phyloP scores from a whole-genome alignment of 2,113 vertebrate species.

The Xiphorhynchus elegans region DNA sequence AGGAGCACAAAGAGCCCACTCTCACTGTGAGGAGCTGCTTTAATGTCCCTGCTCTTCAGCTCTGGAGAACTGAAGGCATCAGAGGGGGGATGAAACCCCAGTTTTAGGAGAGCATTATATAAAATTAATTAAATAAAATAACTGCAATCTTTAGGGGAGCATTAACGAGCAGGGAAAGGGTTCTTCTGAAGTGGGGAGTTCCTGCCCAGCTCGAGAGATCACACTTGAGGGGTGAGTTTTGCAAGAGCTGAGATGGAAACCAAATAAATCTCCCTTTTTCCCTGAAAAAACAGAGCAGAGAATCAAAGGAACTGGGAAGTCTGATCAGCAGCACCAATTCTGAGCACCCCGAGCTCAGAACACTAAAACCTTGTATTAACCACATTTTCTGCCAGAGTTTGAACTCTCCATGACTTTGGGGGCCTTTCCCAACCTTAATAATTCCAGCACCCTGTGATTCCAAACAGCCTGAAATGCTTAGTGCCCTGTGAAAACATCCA shows the following conservation, averaged over 20 bases:
- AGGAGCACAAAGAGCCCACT: neutral
- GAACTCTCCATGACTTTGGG: too few relatives aligned
- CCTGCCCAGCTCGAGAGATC: neutral
- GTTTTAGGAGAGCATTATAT: neutral
- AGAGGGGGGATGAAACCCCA: neutral
- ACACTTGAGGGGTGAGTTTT: neutral
- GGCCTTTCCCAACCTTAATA: neutral
- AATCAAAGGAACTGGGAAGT: neutral
- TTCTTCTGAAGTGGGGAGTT: neutral
- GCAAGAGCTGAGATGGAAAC: neutral
- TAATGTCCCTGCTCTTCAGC: neutral
- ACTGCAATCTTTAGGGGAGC: neutral
- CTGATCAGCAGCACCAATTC: neutral
- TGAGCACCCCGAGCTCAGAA: neutral
- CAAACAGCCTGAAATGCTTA: neutral
- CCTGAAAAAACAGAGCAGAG: neutral
- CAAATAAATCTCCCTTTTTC: neutral
- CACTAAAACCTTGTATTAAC: neutral
- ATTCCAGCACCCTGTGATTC: neutral
- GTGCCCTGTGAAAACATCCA: neutral
- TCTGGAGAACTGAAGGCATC: neutral
- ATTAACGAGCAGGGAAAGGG: neutral
- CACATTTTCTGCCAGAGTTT: accelerated
- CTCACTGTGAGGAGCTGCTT: neutral
- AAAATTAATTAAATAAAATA: neutral